A percentile compares a stretch with the other conserved stretches of the same genome.
Evolutionary conservation across 2,888 invertebrate species (phyloP).

Genomic region (Tiliacea citrago): DNA sequence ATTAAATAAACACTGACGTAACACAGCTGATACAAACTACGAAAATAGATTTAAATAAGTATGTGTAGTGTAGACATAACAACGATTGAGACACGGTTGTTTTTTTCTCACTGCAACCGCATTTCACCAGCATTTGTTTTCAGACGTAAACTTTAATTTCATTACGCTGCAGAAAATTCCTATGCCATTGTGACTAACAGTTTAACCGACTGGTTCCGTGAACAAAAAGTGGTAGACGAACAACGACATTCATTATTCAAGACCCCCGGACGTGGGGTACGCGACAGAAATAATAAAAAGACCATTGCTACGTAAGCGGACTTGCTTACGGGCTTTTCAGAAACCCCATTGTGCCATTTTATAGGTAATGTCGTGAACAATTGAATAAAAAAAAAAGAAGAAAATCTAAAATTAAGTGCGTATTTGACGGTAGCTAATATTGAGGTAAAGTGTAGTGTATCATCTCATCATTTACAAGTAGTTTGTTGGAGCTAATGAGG

Average conservation of each 20-base stretch:
- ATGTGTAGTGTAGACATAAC: slow-evolving; percentile 42
- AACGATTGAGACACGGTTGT: slow-evolving; percentile 18
- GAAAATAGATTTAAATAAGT: slow-evolving; percentile 36
- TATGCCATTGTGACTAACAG: slow-evolving; percentile 24
- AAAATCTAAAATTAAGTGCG: slow-evolving; percentile 19
- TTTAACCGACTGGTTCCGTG: slow-evolving; percentile 23
- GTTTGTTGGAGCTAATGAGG: not conserved
- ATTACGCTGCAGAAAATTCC: slow-evolving; percentile 36
- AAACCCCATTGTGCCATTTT: slow-evolving; percentile 43
- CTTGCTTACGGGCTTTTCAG: slow-evolving; percentile 47
- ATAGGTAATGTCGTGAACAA: slow-evolving; percentile 10
- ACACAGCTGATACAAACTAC: slow-evolving; percentile 17
- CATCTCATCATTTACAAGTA: not conserved
- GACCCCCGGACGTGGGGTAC: slow-evolving; percentile 70
- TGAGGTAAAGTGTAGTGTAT: not conserved
- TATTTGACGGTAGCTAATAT: slow-evolving; percentile 18
- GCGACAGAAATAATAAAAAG: slow-evolving; percentile 72
- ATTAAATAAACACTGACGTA: slow-evolving; percentile 21
- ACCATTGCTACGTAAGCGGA: slow-evolving; percentile 52
- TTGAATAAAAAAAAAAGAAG: too few relatives aligned
- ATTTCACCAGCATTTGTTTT: slow-evolving; percentile 25
- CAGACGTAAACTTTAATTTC: slow-evolving; percentile 22
- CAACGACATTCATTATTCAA: slow-evolving; percentile 69
- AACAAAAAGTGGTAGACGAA: slow-evolving; percentile 64
- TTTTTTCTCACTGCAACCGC: slow-evolving; percentile 24